phyloP scores from a whole-genome alignment of 2,888 invertebrate genomes.

The Xylocampa areola region DNA sequence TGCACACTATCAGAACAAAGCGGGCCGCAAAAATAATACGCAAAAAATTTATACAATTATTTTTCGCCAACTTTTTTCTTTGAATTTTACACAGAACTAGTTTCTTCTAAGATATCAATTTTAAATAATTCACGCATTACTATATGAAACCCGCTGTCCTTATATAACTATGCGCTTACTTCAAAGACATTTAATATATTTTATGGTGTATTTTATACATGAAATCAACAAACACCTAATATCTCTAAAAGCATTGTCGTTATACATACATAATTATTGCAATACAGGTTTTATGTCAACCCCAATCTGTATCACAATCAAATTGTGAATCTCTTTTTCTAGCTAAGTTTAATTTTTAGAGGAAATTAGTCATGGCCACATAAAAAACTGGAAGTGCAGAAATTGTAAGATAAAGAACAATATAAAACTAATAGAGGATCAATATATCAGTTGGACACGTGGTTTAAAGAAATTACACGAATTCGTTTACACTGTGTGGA shows the following conservation, averaged over 20 bases:
- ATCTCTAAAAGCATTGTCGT: conserved; percentile 55
- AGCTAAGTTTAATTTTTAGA: too few species aligned
- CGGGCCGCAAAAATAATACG: neutral
- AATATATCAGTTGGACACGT: too few species aligned
- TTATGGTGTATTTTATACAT: conserved; percentile 52
- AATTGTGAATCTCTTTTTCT: neutral
- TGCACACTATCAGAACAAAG: conserved; percentile 7
- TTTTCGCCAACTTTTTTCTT: too few species aligned
- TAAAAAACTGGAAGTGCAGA: too few species aligned
- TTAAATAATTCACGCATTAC: too few species aligned
- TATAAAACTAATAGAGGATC: too few species aligned
- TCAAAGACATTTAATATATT: conserved; percentile 10
- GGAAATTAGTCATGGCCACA: too few species aligned
- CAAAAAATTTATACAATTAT: neutral
- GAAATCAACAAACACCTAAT: conserved; percentile 54
- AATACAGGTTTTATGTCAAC: conserved; percentile 45
- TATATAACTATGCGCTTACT: conserved; percentile 23
- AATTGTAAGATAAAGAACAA: too few species aligned
- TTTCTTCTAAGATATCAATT: too few species aligned
- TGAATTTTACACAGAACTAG: too few species aligned
- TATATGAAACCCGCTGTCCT: neutral
- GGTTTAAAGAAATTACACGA: too few species aligned
- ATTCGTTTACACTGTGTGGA: too few species aligned
- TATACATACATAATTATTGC: conserved; percentile 49
- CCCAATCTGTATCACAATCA: neutral